phyloP scores from a whole-genome alignment of 2,797 vertebrate genomes.

The Neosilurus hyrtlii region DNA sequence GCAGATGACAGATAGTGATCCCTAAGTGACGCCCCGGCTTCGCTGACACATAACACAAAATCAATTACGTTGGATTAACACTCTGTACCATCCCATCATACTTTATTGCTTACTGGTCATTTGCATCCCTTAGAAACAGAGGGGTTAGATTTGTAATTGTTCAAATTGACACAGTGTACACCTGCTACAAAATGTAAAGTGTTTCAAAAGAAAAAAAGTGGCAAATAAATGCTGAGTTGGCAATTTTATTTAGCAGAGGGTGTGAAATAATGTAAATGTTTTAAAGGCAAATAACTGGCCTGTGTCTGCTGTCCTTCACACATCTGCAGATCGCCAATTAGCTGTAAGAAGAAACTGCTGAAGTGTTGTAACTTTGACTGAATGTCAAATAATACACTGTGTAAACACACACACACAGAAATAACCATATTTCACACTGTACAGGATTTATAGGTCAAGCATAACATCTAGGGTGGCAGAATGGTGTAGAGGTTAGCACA shows the following conservation, averaged over 20 bases:
- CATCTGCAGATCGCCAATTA: conserved; percentile 73
- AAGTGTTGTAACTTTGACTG: conserved; percentile 78
- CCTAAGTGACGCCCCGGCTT: no score
- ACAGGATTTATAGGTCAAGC: not conserved
- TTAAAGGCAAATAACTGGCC: conserved; percentile 59
- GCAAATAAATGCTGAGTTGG: no score
- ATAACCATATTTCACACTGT: not conserved
- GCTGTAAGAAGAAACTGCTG: conserved; percentile 69
- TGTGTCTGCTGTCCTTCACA: conserved; percentile 77
- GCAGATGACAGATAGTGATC: no score
- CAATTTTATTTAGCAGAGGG: not conserved
- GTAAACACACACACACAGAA: conserved; percentile 13
- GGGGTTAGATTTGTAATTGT: not conserved
- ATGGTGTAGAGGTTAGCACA: no score
- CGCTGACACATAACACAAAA: not conserved
- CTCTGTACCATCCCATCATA: not conserved
- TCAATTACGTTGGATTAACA: not conserved
- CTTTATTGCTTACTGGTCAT: not conserved
- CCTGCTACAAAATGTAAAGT: no score
- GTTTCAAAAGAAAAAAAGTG: not conserved
- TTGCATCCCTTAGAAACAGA: not conserved
- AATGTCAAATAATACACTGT: conserved; percentile 76
- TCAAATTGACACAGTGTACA: no score
- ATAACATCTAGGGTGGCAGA: no score
- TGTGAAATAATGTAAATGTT: not conserved